Evolutionary conservation across 2,888 invertebrate species (phyloP).

Genomic region (Eudemis profundana): DNA sequence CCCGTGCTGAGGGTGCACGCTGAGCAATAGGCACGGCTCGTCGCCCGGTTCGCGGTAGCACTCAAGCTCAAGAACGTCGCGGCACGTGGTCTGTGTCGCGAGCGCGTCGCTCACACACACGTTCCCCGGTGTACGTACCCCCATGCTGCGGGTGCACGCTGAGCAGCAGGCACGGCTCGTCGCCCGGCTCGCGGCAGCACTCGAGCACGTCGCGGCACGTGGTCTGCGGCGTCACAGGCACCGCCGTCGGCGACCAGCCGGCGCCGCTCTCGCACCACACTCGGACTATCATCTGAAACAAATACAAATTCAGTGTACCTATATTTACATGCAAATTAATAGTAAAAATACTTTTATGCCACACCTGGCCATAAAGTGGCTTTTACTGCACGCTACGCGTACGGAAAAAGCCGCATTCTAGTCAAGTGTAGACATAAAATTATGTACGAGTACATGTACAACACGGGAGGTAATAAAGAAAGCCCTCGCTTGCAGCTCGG

Average conservation of each 20-base stretch:
- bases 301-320: constrained; percentile 6
- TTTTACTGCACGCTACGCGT: too few relatives aligned
- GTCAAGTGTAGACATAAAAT: too few relatives aligned
- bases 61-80: constrained; percentile 87
- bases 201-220: constrained; percentile 87
- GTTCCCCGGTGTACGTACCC: constrained; percentile 67
- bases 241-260: constrained; percentile 83
- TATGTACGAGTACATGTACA: too few relatives aligned
- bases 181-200: constrained; percentile 88
- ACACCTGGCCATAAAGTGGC: too few relatives aligned
- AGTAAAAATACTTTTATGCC: too few relatives aligned
- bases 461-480: too few relatives aligned
- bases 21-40: constrained; percentile 86
- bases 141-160: constrained; percentile 84
- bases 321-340: too few relatives aligned
- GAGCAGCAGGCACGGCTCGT: constrained; percentile 86
- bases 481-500: too few relatives aligned
- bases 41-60: constrained; percentile 88
- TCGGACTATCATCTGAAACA: constrained; percentile 87
- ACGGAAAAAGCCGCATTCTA: too few relatives aligned
- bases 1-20: constrained; percentile 84
- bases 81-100: constrained; percentile 87
- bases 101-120: constrained; percentile 72
- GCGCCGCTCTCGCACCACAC: constrained; percentile 86
- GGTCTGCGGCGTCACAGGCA: constrained; percentile 88